phyloP scores from a whole-genome alignment of 2,888 invertebrate species.

The Harmothoe impar region DNA sequence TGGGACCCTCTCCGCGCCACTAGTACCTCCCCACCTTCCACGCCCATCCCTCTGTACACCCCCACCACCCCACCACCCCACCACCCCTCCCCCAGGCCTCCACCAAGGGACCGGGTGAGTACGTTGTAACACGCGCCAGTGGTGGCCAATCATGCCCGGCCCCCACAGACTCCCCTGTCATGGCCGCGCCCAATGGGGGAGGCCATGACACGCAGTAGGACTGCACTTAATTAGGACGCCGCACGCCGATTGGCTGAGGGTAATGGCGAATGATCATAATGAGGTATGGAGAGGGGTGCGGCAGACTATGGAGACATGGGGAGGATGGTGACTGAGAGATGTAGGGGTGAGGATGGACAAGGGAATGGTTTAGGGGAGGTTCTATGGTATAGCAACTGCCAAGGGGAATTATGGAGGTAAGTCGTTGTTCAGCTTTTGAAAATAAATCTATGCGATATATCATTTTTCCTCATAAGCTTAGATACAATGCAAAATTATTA shows the following conservation, averaged over 20 bases:
- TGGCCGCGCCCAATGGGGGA: slow-evolving; percentile 42
- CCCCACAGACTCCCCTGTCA: neutral
- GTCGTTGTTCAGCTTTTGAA: too few species aligned
- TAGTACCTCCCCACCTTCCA: neutral
- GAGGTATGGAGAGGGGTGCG: neutral
- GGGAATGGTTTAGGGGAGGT: too few species aligned
- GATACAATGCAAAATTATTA: too few species aligned
- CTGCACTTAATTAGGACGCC: slow-evolving; percentile 24
- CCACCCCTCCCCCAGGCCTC: neutral
- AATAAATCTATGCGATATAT: too few species aligned
- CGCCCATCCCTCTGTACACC: neutral
- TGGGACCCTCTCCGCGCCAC: neutral
- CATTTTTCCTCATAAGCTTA: too few species aligned
- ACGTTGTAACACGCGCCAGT: slow-evolving; percentile 33
- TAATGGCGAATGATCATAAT: slow-evolving; percentile 28
- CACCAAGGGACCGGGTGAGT: too few species aligned
- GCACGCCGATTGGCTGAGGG: slow-evolving; percentile 27
- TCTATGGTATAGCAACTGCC: too few species aligned
- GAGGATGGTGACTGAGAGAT: neutral
- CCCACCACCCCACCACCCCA: neutral
- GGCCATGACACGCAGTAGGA: neutral
- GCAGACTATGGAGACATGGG: neutral
- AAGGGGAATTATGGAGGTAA: too few species aligned
- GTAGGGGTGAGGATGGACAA: neutral
- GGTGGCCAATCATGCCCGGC: neutral